Conservation (phyloP, 1,140 invertebrate genomes). For the Agrilus planipennis region DNA sequence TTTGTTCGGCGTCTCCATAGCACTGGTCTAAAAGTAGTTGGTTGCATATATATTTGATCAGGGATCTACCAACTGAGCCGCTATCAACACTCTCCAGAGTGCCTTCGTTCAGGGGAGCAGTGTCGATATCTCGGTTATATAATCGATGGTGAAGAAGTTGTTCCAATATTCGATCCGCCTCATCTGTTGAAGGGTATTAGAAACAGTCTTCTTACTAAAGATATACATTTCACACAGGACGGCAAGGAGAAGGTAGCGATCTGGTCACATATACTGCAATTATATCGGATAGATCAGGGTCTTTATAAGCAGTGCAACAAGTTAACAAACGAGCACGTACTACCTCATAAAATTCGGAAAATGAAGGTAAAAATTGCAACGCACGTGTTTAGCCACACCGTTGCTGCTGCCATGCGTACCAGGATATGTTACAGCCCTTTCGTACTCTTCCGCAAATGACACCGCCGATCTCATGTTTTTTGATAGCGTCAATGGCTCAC, state of each 20-base stretch:
- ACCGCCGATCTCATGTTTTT: no score
- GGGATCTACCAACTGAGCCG: slow-evolving; percentile 10
- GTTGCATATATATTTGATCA: slow-evolving; percentile 13
- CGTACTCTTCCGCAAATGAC: no score
- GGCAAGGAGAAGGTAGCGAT: slow-evolving; percentile 5
- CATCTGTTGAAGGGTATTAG: slow-evolving; percentile 28
- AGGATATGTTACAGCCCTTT: not conserved
- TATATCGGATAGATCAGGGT: slow-evolving; percentile 8
- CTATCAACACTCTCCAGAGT: slow-evolving; percentile 9
- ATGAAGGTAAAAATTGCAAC: slow-evolving; percentile 5
- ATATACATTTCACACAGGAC: slow-evolving; percentile 16
- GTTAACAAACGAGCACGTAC: slow-evolving; percentile 5
- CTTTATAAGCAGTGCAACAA: slow-evolving; percentile 4
- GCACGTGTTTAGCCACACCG: slow-evolving; percentile 9
- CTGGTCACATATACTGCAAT: slow-evolving; percentile 6
- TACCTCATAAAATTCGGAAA: slow-evolving; percentile 5
- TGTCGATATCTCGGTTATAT: slow-evolving; percentile 14
- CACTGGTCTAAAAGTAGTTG: slow-evolving; percentile 12
- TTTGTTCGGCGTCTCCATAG: slow-evolving; percentile 4
- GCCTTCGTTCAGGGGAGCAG: slow-evolving; percentile 12
- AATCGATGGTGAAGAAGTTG: slow-evolving; percentile 19
- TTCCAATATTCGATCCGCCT: slow-evolving; percentile 26
- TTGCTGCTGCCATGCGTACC: slow-evolving; percentile 1
- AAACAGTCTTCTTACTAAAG: slow-evolving; percentile 27
- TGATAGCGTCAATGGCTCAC: no score